Percentiles rank a stretch among this genome's conserved stretches.
phyloP scores from a whole-genome alignment of 2,888 invertebrate genomes.

The Poecilobothrus nobilitatus region DNA sequence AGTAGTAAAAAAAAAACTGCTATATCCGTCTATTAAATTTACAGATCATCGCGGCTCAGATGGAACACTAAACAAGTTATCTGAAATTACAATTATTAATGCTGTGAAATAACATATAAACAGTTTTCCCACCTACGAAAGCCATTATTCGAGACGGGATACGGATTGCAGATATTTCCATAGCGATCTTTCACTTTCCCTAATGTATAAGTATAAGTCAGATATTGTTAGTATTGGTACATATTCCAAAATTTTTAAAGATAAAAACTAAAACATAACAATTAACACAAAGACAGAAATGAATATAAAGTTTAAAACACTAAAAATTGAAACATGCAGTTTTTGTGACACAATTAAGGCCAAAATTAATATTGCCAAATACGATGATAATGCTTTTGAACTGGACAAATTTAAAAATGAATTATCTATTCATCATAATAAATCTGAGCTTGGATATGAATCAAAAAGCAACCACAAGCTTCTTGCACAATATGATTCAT shows the following conservation, averaged over 20 bases:
- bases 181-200: slow-evolving; percentile 9
- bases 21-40: slow-evolving; percentile 2
- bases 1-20: slow-evolving; percentile 11
- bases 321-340: slow-evolving; percentile 20
- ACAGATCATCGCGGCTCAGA: slow-evolving; percentile 1
- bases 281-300: slow-evolving; percentile 10
- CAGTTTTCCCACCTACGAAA: slow-evolving; percentile 14
- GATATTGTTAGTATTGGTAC: not conserved
- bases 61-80: slow-evolving; percentile 9
- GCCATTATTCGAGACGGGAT: slow-evolving; percentile 15
- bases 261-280: not conserved
- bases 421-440: not conserved
- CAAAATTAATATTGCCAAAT: slow-evolving; percentile 16
- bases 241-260: not conserved
- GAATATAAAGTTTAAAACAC: slow-evolving; percentile 23
- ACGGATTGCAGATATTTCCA: slow-evolving; percentile 15
- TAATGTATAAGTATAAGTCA: slow-evolving; percentile 8
- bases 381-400: not conserved
- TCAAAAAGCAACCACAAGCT: not conserved
- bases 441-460: not conserved
- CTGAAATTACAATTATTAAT: too few relatives aligned
- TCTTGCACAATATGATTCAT: not conserved
- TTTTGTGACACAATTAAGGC: slow-evolving; percentile 21
- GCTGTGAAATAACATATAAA: slow-evolving; percentile 8
- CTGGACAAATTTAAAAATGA: slow-evolving; percentile 15